A percentile compares a stretch with the other conserved stretches of the same genome.
Evolutionary conservation across 2,888 invertebrate species (phyloP).

Genomic region (Andrena praecox): DNA sequence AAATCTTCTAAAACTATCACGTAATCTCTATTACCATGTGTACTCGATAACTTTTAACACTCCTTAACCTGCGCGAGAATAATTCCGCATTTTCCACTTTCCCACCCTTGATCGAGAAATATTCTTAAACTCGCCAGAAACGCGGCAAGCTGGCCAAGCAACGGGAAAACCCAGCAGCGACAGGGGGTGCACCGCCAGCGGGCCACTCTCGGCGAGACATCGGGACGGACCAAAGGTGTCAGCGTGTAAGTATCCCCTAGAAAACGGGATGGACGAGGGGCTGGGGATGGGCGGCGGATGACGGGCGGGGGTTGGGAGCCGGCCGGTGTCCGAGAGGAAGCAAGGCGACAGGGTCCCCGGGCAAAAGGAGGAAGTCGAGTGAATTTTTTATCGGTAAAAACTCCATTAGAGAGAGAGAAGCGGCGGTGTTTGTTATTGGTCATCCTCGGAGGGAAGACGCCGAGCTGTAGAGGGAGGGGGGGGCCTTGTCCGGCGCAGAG

Average conservation of each 20-base stretch:
- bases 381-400: conserved; percentile 85
- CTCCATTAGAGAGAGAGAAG: conserved; percentile 83
- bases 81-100: no score
- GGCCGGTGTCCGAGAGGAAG: conserved; percentile 63
- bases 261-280: conserved; percentile 38
- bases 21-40: no score
- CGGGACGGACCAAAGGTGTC: conserved; percentile 60
- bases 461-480: conserved; percentile 58
- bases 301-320: conserved; percentile 45
- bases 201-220: conserved; percentile 52
- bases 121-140: neutral
- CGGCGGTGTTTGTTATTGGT: conserved; percentile 84
- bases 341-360: conserved; percentile 60
- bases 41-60: no score
- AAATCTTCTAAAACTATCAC: no score
- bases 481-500: conserved; percentile 79
- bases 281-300: neutral
- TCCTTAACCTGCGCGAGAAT: no score
- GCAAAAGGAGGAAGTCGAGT: conserved; percentile 79
- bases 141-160: neutral
- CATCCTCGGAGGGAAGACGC: conserved; percentile 79
- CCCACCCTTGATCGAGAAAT: no score
- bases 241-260: conserved; percentile 58
- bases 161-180: neutral
- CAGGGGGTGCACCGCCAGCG: conserved; percentile 41